Percentiles rank a stretch among this genome's conserved stretches.
These are phyloP conservation scores for Dryococelus australis DNA, from an alignment of 2,888 invertebrate species.

Conservation along the genomic window DNA sequence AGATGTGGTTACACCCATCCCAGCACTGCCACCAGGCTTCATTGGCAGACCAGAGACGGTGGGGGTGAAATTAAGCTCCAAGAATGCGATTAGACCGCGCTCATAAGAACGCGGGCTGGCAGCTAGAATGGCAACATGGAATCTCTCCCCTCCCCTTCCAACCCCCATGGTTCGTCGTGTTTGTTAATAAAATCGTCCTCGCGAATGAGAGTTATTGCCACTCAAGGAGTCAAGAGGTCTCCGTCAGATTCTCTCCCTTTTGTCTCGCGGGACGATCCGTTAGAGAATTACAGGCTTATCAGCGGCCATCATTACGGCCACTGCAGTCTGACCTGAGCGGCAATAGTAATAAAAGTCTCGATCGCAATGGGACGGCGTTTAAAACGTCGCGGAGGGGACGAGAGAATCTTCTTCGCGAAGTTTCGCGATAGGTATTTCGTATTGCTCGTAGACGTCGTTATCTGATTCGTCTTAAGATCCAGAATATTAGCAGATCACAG, in stretches of 20 bases:
- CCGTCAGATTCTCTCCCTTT: not conserved
- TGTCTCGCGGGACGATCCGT: not conserved
- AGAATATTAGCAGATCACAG: too few species aligned
- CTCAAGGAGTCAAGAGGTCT: not conserved
- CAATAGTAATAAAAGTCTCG: not conserved
- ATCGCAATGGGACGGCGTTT: not conserved
- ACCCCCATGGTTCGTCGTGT: not conserved
- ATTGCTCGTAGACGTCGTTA: not conserved
- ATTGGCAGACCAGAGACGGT: not conserved
- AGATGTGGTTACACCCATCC: not conserved
- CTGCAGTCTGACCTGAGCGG: not conserved
- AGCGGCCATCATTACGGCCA: not conserved
- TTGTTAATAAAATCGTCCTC: slow-evolving; percentile 5
- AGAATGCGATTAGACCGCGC: slow-evolving; percentile 21
- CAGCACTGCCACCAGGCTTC: not conserved
- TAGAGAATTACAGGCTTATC: not conserved
- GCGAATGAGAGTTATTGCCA: not conserved
- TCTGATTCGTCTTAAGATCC: too few species aligned
- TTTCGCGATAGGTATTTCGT: not conserved
- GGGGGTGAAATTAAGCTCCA: slow-evolving; percentile 28
- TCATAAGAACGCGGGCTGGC: not conserved
- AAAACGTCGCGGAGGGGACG: not conserved
- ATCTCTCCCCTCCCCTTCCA: not conserved
- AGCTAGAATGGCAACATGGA: slow-evolving; percentile 8
- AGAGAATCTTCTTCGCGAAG: not conserved